These are phyloP conservation scores for Cheilinus undulatus DNA, from an alignment of 2,113 vertebrate genomes.

Conservation along the genomic window DNA sequence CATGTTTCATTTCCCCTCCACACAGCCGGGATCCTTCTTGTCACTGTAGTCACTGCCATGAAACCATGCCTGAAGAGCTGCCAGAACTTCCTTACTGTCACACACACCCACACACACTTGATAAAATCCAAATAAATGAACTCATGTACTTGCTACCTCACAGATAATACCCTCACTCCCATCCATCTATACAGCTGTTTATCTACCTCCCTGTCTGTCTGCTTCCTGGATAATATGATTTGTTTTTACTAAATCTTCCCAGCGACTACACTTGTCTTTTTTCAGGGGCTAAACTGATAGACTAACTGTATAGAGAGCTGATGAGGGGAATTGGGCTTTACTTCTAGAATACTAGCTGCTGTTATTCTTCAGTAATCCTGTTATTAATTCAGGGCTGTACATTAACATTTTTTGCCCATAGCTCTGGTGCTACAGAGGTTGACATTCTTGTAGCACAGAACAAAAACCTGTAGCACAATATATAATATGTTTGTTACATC, in stretches of 20 bases:
- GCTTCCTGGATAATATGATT: too few relatives aligned
- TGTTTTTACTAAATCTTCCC: too few relatives aligned
- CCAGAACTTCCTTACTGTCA: constrained; percentile 47
- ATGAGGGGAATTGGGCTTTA: constrained; percentile 37
- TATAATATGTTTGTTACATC: too few relatives aligned
- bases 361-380: too few relatives aligned
- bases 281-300: too few relatives aligned
- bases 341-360: too few relatives aligned
- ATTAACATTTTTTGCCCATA: too few relatives aligned
- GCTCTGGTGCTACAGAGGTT: too few relatives aligned
- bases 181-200: constrained; percentile 26
- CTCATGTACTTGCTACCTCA: constrained; percentile 28
- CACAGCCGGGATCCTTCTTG: constrained; percentile 63
- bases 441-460: too few relatives aligned
- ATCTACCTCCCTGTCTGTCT: constrained; percentile 46
- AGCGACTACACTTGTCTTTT: too few relatives aligned
- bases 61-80: constrained; percentile 57
- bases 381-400: too few relatives aligned
- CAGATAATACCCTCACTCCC: constrained; percentile 5
- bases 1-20: constrained; percentile 78
- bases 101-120: constrained; percentile 19
- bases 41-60: constrained; percentile 66
- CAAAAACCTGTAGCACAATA: too few relatives aligned
- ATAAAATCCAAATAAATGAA: constrained; percentile 53
- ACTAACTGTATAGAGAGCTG: constrained; percentile 24